Percentiles rank a stretch among this genome's conserved stretches.
Evolutionary conservation across 2,113 vertebrate genomes (phyloP).

Genomic region (Catagonus wagneri): DNA sequence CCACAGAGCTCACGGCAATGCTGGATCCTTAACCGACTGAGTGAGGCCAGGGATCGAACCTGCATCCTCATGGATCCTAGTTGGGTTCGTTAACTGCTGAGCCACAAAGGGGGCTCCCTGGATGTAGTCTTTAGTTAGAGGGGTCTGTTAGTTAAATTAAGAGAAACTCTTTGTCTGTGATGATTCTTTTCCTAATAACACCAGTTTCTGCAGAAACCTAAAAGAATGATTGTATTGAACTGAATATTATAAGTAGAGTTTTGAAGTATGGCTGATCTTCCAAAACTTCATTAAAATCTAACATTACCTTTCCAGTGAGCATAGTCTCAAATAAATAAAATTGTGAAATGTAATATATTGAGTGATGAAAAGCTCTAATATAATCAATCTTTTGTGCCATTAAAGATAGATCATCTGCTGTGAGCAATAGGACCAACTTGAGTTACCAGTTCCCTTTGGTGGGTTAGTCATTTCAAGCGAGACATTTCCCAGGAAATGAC

Average conservation of each 20-base stretch:
- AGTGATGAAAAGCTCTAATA: slow-evolving; percentile 62
- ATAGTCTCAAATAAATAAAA: slow-evolving; percentile 56
- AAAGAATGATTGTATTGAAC: slow-evolving; percentile 32
- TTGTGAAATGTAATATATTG: slow-evolving; percentile 43
- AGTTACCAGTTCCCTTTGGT: slow-evolving; percentile 45
- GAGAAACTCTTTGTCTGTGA: slow-evolving; percentile 3
- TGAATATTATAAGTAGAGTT: background rate
- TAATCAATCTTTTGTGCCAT: slow-evolving; percentile 49
- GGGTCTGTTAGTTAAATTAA: slow-evolving; percentile 34
- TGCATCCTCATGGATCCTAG: too few relatives aligned
- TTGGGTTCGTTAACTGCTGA: too few relatives aligned
- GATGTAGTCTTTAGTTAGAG: slow-evolving; percentile 15
- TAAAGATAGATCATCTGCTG: slow-evolving; percentile 57
- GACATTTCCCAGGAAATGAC: slow-evolving; percentile 64
- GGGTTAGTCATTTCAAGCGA: slow-evolving; percentile 42
- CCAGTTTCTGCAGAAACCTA: background rate
- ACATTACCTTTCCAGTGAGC: slow-evolving; percentile 40
- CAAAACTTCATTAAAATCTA: slow-evolving; percentile 67
- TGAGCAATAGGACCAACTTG: slow-evolving; percentile 7
- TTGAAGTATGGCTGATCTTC: slow-evolving; percentile 27
- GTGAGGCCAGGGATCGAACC: too few relatives aligned
- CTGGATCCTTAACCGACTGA: too few relatives aligned
- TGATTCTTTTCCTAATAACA: slow-evolving; percentile 38
- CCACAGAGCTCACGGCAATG: too few relatives aligned
- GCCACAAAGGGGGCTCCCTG: background rate